Conservation (phyloP, 2,888 invertebrate genomes). For the Megaustenia siamemsis region DNA sequence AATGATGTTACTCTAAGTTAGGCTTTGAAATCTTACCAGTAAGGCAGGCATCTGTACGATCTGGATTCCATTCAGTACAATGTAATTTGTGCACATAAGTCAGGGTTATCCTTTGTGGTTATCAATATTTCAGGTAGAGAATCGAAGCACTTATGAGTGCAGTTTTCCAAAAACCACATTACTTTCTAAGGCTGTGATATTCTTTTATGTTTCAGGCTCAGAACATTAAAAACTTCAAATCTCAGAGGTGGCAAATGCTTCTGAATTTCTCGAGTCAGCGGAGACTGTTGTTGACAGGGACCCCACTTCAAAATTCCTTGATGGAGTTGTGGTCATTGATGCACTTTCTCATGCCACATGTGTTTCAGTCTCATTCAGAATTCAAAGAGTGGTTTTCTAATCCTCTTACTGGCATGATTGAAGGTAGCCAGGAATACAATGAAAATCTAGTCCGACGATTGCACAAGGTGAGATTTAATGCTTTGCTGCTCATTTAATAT, state of each 20-base stretch:
- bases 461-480: slow-evolving; percentile 86
- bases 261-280: slow-evolving; percentile 98
- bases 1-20: no score
- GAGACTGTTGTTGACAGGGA: slow-evolving; percentile 89
- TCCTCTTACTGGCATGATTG: slow-evolving; percentile 97
- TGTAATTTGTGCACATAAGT: no score
- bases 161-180: no score
- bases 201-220: slow-evolving; percentile 88
- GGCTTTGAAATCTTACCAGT: no score
- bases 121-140: no score
- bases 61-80: no score
- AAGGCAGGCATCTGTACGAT: no score
- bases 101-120: no score
- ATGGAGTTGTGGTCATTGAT: slow-evolving; percentile 98
- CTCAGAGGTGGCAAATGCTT: slow-evolving; percentile 97
- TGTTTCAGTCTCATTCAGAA: slow-evolving; percentile 89
- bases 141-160: no score
- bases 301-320: slow-evolving; percentile 97
- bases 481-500: background rate
- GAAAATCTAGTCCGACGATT: slow-evolving; percentile 91
- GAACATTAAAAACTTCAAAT: slow-evolving; percentile 99
- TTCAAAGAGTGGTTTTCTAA: slow-evolving; percentile 98
- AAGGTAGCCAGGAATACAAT: slow-evolving; percentile 94
- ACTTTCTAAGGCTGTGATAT: no score
- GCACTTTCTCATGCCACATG: slow-evolving; percentile 98